Evolutionary conservation across 2,797 vertebrate species (phyloP).

Genomic region (Bryconaethiops microstoma): DNA sequence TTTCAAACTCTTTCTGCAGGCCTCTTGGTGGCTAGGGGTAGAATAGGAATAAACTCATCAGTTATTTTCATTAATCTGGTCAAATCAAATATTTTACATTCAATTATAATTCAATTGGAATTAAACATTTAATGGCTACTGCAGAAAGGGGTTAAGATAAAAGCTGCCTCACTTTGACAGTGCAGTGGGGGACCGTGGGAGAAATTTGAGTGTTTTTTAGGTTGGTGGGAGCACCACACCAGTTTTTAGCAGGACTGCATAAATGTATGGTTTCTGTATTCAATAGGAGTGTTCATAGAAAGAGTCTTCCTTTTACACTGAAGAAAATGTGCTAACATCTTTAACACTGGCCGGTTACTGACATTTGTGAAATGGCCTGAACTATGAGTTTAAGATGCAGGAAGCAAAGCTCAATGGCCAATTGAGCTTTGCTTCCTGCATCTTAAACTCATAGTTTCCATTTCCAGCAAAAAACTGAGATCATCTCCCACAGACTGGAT

Average conservation of each 20-base stretch:
- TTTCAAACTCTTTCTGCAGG: too few species aligned
- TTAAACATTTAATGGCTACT: too few species aligned
- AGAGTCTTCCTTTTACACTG: background rate
- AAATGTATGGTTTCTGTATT: background rate
- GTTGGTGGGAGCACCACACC: background rate
- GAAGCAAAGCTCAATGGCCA: background rate
- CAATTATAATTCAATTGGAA: too few species aligned
- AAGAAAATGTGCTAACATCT: background rate
- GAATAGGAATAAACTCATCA: too few species aligned
- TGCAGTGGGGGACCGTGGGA: background rate
- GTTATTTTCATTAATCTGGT: too few species aligned
- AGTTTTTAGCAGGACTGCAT: background rate
- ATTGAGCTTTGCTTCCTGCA: too few species aligned
- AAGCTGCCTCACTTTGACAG: too few species aligned
- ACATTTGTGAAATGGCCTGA: background rate
- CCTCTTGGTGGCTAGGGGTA: too few species aligned
- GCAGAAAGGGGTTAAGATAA: too few species aligned
- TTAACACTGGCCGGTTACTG: conserved; percentile 7
- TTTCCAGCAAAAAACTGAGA: background rate
- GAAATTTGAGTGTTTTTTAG: background rate
- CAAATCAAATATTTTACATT: too few species aligned
- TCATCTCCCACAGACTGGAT: background rate
- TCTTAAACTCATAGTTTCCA: too few species aligned
- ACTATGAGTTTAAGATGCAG: background rate
- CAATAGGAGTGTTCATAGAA: background rate